Conservation (phyloP, 2,113 vertebrate species). For the Eudyptes chrysolophus region DNA sequence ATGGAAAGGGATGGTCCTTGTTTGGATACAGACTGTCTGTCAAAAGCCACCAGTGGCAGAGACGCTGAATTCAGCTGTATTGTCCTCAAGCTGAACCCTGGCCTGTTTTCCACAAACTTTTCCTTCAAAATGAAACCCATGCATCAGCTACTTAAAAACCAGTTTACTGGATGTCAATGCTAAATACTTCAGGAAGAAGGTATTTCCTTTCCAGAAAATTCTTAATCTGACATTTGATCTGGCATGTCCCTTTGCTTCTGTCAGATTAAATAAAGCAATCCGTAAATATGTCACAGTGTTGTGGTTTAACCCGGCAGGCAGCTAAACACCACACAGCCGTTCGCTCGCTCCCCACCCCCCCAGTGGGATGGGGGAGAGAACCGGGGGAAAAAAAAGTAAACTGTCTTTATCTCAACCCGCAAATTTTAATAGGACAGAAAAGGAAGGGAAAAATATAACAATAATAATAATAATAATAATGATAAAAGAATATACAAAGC, state of each 20-base stretch:
- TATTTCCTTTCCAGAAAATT: background rate
- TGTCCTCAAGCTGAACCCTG: background rate
- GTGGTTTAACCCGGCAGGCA: too few relatives aligned
- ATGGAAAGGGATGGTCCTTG: background rate
- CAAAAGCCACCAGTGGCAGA: background rate
- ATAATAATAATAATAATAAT: too few relatives aligned
- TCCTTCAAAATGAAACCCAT: background rate
- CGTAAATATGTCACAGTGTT: background rate
- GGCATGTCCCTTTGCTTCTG: conserved; percentile 5
- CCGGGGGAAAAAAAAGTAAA: too few relatives aligned
- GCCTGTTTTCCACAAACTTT: background rate
- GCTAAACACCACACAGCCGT: too few relatives aligned
- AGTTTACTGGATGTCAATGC: background rate
- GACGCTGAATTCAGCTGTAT: background rate
- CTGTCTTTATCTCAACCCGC: too few relatives aligned
- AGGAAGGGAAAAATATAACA: too few relatives aligned
- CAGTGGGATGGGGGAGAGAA: too few relatives aligned
- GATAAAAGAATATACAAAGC: too few relatives aligned
- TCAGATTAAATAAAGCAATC: conserved; percentile 27
- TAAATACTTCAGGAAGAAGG: conserved; percentile 16
- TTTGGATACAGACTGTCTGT: background rate
- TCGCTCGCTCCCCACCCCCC: too few relatives aligned
- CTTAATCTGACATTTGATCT: conserved; percentile 50
- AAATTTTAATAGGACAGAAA: too few relatives aligned
- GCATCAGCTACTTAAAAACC: background rate